Evolutionary conservation across 2,113 vertebrate species (phyloP).

Genomic region (Anguilla rostrata): DNA sequence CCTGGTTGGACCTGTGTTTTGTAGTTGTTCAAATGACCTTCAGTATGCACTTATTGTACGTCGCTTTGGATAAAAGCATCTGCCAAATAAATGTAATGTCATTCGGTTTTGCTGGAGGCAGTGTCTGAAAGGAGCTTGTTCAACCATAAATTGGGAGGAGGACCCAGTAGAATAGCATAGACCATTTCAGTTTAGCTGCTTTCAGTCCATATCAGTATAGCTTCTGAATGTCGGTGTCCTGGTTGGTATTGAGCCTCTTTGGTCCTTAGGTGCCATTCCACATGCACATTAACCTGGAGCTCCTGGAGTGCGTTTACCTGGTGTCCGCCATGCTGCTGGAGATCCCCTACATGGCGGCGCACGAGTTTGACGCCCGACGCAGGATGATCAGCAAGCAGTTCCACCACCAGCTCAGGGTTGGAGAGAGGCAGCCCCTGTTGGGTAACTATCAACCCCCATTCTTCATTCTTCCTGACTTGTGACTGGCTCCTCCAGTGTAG

Average conservation of each 20-base stretch:
- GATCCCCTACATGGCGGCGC: conserved; percentile 92
- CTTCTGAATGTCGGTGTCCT: not conserved
- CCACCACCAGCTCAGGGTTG: conserved; percentile 88
- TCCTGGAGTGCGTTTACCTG: conserved; percentile 89
- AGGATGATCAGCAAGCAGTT: conserved; percentile 96
- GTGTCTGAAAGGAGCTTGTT: not conserved
- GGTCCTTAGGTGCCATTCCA: conserved; percentile 80
- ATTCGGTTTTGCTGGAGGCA: not conserved
- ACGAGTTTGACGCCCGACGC: conserved; percentile 85
- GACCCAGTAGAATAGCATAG: not conserved
- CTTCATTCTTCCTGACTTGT: not conserved
- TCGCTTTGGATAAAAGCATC: no score
- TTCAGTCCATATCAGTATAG: not conserved
- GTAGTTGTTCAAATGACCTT: no score
- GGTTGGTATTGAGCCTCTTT: conserved; percentile 3
- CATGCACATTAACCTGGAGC: conserved; percentile 91
- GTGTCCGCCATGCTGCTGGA: conserved; percentile 90
- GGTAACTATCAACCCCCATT: conserved; percentile 57
- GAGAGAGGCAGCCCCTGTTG: conserved; percentile 85
- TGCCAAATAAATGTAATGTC: no score
- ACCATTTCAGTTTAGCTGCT: not conserved
- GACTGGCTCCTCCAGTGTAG: not conserved
- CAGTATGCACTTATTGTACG: no score
- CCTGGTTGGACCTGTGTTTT: no score
- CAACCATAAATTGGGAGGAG: not conserved